Percentiles rank a stretch among this genome's conserved stretches.
phyloP scores from a whole-genome alignment of 2,113 vertebrate species.

The Myotis brandtii region DNA sequence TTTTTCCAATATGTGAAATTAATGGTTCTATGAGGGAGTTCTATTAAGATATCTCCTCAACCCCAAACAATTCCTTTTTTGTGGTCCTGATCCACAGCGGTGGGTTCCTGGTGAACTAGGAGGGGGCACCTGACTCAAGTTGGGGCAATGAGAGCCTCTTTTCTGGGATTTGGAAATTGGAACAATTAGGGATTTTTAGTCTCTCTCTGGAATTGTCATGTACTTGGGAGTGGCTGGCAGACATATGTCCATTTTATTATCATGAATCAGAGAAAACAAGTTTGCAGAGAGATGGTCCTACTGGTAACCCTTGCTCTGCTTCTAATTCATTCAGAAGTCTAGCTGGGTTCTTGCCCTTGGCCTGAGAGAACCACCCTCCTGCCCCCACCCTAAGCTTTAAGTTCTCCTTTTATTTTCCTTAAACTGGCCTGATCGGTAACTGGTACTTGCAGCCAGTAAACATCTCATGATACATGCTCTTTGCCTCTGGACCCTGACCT shows the following conservation, averaged over 20 bases:
- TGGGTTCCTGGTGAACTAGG: background rate
- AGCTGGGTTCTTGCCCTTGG: background rate
- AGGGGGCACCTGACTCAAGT: background rate
- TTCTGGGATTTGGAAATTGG: background rate
- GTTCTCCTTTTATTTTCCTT: background rate
- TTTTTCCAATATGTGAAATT: background rate
- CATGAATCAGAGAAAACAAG: slow-evolving; percentile 45
- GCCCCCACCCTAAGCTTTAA: background rate
- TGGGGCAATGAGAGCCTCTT: background rate
- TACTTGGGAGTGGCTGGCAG: slow-evolving; percentile 17
- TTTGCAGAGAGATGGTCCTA: background rate
- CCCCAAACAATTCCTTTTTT: background rate
- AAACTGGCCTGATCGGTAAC: background rate
- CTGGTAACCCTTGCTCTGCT: background rate
- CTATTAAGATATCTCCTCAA: background rate
- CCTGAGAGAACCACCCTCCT: background rate
- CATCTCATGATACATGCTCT: background rate
- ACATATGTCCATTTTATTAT: background rate
- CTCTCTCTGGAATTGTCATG: background rate
- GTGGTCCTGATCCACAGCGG: background rate
- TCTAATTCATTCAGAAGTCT: background rate
- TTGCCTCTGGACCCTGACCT: background rate
- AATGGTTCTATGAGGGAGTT: background rate
- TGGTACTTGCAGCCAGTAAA: slow-evolving; percentile 5
- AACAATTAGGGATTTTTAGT: background rate